Evolutionary conservation across 2,797 vertebrate species (phyloP).

Genomic region (Manis crassicaudata): DNA sequence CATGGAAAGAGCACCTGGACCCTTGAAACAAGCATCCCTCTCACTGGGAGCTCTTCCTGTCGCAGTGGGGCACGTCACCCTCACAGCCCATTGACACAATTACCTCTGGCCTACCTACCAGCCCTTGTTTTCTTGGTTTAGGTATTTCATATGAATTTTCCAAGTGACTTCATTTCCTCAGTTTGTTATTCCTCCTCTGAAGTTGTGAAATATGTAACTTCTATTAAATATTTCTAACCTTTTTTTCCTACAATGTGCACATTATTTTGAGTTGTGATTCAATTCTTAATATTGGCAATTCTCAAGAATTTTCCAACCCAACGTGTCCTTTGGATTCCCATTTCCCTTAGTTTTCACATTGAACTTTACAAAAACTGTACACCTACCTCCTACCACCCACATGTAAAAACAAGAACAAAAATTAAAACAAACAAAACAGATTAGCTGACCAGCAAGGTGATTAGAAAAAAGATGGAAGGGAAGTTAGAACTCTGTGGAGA

Average conservation of each 20-base stretch:
- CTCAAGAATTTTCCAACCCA: not conserved
- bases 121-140: not conserved
- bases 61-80: not conserved
- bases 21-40: not conserved
- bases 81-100: not conserved
- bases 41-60: not conserved
- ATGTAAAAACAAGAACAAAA: not conserved
- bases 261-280: constrained; percentile 29
- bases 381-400: not conserved
- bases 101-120: not conserved
- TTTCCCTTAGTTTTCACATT: constrained; percentile 36
- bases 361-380: not conserved
- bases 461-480: not conserved
- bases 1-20: not conserved
- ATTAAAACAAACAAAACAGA: not conserved
- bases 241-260: not conserved
- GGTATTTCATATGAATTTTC: not conserved
- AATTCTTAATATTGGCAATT: constrained; percentile 10
- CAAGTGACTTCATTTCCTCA: not conserved
- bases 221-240: not conserved
- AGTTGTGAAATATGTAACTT: constrained; percentile 23
- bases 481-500: not conserved
- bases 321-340: not conserved
- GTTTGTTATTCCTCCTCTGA: not conserved
- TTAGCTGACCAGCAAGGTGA: not conserved